Evolutionary conservation across 2,888 invertebrate species (phyloP), one percentile per base, ranked within the genome.

Genomic region (Hartigia nigra): DNA sequence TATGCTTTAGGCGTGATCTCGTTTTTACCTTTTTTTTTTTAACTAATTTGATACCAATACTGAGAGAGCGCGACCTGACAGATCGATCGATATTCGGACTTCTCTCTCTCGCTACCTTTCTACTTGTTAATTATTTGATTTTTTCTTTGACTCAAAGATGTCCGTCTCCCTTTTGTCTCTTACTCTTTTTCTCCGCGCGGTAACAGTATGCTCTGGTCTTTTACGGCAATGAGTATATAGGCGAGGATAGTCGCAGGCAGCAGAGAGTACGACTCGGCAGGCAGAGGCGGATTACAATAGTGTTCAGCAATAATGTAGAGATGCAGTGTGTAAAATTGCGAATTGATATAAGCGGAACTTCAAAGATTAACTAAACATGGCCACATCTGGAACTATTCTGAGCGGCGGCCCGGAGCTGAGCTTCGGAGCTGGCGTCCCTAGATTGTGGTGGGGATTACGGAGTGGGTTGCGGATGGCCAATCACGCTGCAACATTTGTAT

Each of bases 321-420:
- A 79, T 85, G 70, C 81, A 79, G 70, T 79, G 72, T 83, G 78
- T 83, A 78, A 79, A 82, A 83, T 83, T 79, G 76, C 84, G 84
- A 86, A 79, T 79, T 88, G 86, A 86, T 79, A 82, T 81, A 83
- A 89, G 88, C 88, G 87, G 88, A 91, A 91, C 90, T 91, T 91
- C 88, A 90, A 88, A 90, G 88, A 89, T 90, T 88, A 89, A 91
- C 91, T 91, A 90, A 91, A 91, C 91, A 91, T 91, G 90, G 91
- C 91, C 91, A 91, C 91, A 91, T 90, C 91, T 91, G 91, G 90
- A 91, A 91, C 91, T 91, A 87, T 91, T 91, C 91, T 91, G 91
- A 91, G 87, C 86, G 84, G 87, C 84, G 84, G 82, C 81, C 77
- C 82, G 85, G 84, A 81, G 55, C 55, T 55, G 55, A 55, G 55